Base-by-base conservation (phyloP, 2,797 vertebrate genomes). In the Oreochromis mossambicus region DNA sequence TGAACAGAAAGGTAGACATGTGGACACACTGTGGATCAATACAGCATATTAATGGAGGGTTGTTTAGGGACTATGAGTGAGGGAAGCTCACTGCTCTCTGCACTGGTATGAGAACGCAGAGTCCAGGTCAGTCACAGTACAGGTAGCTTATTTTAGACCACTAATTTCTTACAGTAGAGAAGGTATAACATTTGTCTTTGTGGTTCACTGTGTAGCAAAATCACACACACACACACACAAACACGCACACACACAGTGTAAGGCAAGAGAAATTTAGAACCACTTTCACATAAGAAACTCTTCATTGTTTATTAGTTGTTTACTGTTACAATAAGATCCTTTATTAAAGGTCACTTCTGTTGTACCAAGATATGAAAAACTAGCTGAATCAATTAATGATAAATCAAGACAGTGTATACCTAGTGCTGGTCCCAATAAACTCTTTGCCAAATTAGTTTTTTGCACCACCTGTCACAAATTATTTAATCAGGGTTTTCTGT, bases 21-120 rank as follows among this genome's bases (percentile, higher is more conserved):
- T 52, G 58, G 88, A 87, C 50, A 46, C 12, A 8, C n/a, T 26
- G 32, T 34, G 12, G 43, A 82, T 86, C 83, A 77, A 81, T 50
- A 80, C 15, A 36, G 43, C 34, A 75, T 75, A n/a, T 50, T 75
- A 50, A 19, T 4, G 70, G 70, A 50, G 17, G 68, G 46, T 75
- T 50, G 4, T 75, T 75, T 32, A 4, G 26, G 4, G 26, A 29
- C 41, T 19, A 7, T 48, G 63, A 70, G 3, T 46, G 21, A 46
- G 21, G 66, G 66, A 29, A 29, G 43, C 68, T 29, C 14, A 29
- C 8, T 70, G 38, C 14, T 70, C 38, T 46, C 21, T 46, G 68
- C 9, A 7, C 9, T 48, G 24, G 15, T 48, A 3, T 73, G 26
- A 8, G 34, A 63, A 38, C 58, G 13, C 58, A 13, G 10, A 73